Evolutionary conservation across 2,888 invertebrate species (phyloP).

Genomic region (Leucania comma): DNA sequence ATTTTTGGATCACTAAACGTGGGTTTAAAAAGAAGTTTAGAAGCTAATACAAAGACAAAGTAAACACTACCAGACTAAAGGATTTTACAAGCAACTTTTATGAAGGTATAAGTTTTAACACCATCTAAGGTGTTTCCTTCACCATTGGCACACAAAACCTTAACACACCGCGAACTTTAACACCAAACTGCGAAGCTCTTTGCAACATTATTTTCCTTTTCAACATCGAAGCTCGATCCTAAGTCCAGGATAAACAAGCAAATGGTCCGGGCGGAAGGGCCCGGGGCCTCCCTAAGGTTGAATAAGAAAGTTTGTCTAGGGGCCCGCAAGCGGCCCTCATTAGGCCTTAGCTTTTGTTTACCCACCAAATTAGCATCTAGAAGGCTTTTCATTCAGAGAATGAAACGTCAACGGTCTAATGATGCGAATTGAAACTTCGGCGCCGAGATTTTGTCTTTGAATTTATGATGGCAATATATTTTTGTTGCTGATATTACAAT

Average conservation of each 20-base stretch:
- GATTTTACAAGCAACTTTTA: not conserved
- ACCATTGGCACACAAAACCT: conserved; percentile 49
- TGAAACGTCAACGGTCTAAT: conserved; percentile 79
- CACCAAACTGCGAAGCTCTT: conserved; percentile 69
- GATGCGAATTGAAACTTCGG: conserved; percentile 80
- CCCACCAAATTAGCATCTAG: conserved; percentile 88
- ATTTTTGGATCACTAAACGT: too few species aligned
- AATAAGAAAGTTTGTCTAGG: conserved; percentile 88
- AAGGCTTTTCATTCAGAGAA: conserved; percentile 80
- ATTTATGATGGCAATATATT: conserved; percentile 48
- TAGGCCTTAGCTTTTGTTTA: conserved; percentile 88
- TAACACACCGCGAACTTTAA: conserved; percentile 62
- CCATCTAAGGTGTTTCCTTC: conserved; percentile 18
- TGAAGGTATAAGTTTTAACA: not conserved
- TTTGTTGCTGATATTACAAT: conserved; percentile 32
- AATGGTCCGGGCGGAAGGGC: conserved; percentile 88
- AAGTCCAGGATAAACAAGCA: conserved; percentile 88
- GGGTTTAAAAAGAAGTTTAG: not conserved
- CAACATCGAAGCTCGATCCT: conserved; percentile 70
- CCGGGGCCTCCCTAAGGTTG: conserved; percentile 78
- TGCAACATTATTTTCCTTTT: conserved; percentile 72
- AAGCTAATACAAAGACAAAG: not conserved
- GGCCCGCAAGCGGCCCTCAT: conserved; percentile 85
- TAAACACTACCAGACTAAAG: not conserved
- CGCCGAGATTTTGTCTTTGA: conserved; percentile 68